A percentile compares a stretch with the other conserved stretches of the same genome.
Evolutionary conservation across 2,888 invertebrate genomes (phyloP).

Genomic region (Ariolimax columbianus): DNA sequence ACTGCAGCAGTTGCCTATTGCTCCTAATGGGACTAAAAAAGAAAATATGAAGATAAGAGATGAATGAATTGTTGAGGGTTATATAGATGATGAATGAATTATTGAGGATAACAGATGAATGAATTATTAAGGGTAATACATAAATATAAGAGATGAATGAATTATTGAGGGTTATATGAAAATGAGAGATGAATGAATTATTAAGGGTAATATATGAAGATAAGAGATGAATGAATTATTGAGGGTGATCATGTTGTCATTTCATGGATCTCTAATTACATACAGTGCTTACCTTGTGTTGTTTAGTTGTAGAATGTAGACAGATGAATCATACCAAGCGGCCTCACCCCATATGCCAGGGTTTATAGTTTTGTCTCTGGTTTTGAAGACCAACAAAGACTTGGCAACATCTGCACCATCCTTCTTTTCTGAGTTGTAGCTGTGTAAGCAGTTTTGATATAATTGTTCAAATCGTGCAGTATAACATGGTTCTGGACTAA

Average conservation of each 20-base stretch:
- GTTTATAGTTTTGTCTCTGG: background rate
- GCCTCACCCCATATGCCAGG: slow-evolving; percentile 60
- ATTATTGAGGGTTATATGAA: no score
- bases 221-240: background rate
- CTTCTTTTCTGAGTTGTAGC: slow-evolving; percentile 42
- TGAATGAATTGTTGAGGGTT: no score
- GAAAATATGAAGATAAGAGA: no score
- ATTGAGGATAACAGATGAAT: no score
- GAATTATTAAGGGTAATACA: no score
- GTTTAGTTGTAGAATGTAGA: slow-evolving; percentile 62
- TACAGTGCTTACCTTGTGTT: slow-evolving; percentile 57
- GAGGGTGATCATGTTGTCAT: background rate
- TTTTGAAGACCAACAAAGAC: slow-evolving; percentile 3
- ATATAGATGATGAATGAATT: no score
- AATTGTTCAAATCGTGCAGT: slow-evolving; percentile 40
- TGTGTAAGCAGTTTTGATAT: slow-evolving; percentile 55
- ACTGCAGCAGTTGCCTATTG: no score
- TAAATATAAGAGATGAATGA: no score
- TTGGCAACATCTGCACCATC: background rate
- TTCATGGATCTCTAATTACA: slow-evolving; percentile 25
- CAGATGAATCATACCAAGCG: slow-evolving; percentile 69
- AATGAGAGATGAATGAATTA: no score
- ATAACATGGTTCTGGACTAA: slow-evolving; percentile 59
- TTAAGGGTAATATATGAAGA: no score
- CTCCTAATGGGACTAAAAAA: no score